A percentile compares a stretch with the other conserved stretches of the same genome.
phyloP scores from a whole-genome alignment of 2,888 invertebrate genomes.

The Caenorhabditis sulstoni region DNA sequence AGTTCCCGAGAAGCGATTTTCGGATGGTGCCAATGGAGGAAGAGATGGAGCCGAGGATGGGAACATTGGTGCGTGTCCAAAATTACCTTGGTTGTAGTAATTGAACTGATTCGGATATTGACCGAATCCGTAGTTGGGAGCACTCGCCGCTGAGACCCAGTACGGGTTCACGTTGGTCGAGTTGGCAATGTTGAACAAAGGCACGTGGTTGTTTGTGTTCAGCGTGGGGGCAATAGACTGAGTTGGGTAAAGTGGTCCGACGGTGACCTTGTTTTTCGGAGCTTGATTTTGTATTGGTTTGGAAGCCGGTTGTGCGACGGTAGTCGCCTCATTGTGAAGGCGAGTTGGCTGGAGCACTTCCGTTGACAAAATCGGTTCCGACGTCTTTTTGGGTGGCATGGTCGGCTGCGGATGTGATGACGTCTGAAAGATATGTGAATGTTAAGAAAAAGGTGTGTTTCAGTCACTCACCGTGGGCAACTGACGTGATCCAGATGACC shows the following conservation, averaged over 20 bases:
- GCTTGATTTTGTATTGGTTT: slow-evolving; percentile 10
- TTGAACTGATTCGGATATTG: neutral
- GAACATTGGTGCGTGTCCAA: neutral
- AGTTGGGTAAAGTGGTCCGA: too few relatives aligned
- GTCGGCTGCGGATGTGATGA: slow-evolving; percentile 11
- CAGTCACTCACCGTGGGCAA: neutral
- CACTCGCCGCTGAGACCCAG: neutral
- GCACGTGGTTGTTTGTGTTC: slow-evolving; percentile 24
- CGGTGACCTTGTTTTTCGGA: slow-evolving; percentile 1
- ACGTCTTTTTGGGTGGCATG: slow-evolving; percentile 39
- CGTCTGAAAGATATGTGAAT: neutral
- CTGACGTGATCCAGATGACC: neutral
- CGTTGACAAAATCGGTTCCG: slow-evolving; percentile 42
- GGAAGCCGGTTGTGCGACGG: slow-evolving; percentile 4
- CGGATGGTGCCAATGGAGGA: slow-evolving; percentile 29
- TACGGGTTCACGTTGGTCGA: slow-evolving; percentile 40
- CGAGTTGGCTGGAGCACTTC: slow-evolving; percentile 48
- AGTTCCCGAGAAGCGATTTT: slow-evolving; percentile 30
- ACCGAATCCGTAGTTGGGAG: slow-evolving; percentile 33
- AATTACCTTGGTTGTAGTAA: slow-evolving; percentile 10
- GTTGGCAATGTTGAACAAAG: slow-evolving; percentile 57
- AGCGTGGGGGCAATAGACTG: neutral
- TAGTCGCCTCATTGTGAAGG: slow-evolving; percentile 11
- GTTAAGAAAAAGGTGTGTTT: too few relatives aligned
- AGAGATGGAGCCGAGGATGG: neutral